phyloP scores from a whole-genome alignment of 2,888 invertebrate species.

The Digitonthophagus gazella region DNA sequence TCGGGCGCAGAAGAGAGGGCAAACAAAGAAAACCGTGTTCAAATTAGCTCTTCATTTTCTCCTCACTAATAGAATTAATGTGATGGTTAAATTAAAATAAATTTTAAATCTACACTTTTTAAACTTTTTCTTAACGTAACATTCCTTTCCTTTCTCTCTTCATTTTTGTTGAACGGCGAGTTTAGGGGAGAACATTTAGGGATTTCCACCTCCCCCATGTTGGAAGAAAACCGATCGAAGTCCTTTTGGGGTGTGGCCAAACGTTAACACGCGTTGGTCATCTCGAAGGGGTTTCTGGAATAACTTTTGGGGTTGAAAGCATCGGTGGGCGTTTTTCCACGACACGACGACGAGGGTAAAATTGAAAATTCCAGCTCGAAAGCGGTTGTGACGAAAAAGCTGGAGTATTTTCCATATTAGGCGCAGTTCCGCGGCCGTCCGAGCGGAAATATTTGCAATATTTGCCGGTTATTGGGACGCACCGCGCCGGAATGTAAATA shows the following conservation, averaged over 20 bases:
- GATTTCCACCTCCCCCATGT: neutral
- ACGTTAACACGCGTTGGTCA: neutral
- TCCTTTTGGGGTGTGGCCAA: neutral
- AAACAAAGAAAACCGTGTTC: neutral
- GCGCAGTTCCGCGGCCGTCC: neutral
- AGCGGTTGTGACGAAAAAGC: neutral
- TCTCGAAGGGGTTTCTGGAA: neutral
- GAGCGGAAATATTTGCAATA: conserved; percentile 12
- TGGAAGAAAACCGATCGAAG: neutral
- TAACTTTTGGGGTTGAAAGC: neutral
- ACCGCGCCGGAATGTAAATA: conserved; percentile 7
- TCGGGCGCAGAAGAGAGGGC: neutral
- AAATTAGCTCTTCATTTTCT: neutral
- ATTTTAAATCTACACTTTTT: neutral
- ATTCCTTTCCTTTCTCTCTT: neutral
- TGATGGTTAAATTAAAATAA: neutral
- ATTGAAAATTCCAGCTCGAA: neutral
- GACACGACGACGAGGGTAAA: neutral
- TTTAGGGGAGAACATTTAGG: neutral
- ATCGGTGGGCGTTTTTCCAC: neutral
- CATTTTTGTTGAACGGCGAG: neutral
- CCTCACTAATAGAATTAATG: neutral
- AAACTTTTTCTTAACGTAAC: neutral
- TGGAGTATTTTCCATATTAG: neutral
- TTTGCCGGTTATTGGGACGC: conserved; percentile 6